A percentile compares a stretch with the other conserved stretches of the same genome.
phyloP scores from a whole-genome alignment of 2,888 invertebrate genomes.

The Drymonia ruficornis region DNA sequence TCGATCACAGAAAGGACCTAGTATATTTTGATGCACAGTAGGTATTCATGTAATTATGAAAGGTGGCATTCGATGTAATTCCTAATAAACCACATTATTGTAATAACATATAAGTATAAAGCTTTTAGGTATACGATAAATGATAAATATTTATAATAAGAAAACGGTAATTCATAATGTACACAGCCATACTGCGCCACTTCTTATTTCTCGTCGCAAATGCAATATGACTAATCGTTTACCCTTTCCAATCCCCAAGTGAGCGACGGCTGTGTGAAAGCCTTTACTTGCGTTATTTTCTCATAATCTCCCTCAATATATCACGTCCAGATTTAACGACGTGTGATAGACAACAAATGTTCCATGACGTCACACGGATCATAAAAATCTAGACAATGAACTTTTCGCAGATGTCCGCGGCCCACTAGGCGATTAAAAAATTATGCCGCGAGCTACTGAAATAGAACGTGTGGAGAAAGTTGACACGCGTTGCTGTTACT shows the following conservation, averaged over 20 bases:
- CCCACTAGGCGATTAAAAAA: slow-evolving; percentile 57
- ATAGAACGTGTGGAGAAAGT: slow-evolving; percentile 74
- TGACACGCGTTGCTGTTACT: slow-evolving; percentile 63
- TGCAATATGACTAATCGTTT: slow-evolving; percentile 19
- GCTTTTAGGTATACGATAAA: neutral
- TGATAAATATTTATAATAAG: neutral
- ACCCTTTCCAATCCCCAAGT: slow-evolving; percentile 23
- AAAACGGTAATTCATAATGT: neutral
- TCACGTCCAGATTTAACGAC: slow-evolving; percentile 12
- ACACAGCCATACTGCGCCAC: neutral
- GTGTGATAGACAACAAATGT: slow-evolving; percentile 14
- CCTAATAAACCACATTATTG: too few relatives aligned
- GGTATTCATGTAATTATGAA: too few relatives aligned
- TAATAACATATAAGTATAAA: too few relatives aligned
- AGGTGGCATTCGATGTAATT: too few relatives aligned
- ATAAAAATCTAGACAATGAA: slow-evolving; percentile 52
- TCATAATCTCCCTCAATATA: slow-evolving; percentile 27
- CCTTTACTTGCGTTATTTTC: slow-evolving; percentile 22
- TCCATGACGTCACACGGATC: slow-evolving; percentile 28
- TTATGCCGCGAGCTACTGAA: slow-evolving; percentile 60
- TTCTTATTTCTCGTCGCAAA: neutral
- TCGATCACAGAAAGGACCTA: too few relatives aligned
- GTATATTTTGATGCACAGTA: too few relatives aligned
- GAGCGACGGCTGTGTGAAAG: slow-evolving; percentile 30
- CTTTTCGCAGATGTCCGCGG: slow-evolving; percentile 50